Evolutionary conservation across 1,140 invertebrate species (phyloP).

Genomic region (Pseudomyrmex concolor): DNA sequence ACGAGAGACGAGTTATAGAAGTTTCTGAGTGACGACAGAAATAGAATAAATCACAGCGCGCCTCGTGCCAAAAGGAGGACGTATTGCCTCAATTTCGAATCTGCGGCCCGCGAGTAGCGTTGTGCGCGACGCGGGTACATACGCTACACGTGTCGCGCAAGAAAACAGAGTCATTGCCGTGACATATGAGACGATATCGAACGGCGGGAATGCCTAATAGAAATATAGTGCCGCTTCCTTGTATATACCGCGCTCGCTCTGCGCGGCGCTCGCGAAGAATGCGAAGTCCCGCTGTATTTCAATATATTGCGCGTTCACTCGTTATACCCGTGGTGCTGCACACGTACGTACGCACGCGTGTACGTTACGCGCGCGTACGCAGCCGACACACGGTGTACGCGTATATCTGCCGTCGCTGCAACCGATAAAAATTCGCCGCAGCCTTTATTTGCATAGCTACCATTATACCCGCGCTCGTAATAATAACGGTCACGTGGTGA

Average conservation of each 20-base stretch:
- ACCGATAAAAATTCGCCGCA: constrained; percentile 44
- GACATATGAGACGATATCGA: constrained; percentile 83
- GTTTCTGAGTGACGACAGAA: constrained; percentile 43
- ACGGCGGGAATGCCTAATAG: constrained; percentile 69
- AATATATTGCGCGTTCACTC: constrained; percentile 40
- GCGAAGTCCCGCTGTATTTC: constrained; percentile 43
- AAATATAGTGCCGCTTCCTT: constrained; percentile 65
- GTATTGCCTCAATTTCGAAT: constrained; percentile 76
- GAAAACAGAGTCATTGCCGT: constrained; percentile 84
- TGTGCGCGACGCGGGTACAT: constrained; percentile 60
- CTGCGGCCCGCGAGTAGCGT: constrained; percentile 54
- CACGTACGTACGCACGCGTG: not conserved
- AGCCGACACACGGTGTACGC: too few relatives aligned
- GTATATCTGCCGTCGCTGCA: not conserved
- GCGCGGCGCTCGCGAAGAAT: constrained; percentile 35
- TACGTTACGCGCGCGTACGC: not conserved
- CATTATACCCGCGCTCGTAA: constrained; percentile 47
- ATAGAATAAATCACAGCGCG: constrained; percentile 76
- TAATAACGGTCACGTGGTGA: constrained; percentile 50
- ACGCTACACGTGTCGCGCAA: constrained; percentile 81
- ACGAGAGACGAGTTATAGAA: not conserved
- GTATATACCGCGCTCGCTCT: constrained; percentile 5
- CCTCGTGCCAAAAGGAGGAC: constrained; percentile 34
- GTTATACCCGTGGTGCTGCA: not conserved
- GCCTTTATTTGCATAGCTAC: constrained; percentile 56